A percentile compares a stretch with the other conserved stretches of the same genome.
phyloP scores from a whole-genome alignment of 2,113 vertebrate species.

The Myxocyprinus asiaticus region DNA sequence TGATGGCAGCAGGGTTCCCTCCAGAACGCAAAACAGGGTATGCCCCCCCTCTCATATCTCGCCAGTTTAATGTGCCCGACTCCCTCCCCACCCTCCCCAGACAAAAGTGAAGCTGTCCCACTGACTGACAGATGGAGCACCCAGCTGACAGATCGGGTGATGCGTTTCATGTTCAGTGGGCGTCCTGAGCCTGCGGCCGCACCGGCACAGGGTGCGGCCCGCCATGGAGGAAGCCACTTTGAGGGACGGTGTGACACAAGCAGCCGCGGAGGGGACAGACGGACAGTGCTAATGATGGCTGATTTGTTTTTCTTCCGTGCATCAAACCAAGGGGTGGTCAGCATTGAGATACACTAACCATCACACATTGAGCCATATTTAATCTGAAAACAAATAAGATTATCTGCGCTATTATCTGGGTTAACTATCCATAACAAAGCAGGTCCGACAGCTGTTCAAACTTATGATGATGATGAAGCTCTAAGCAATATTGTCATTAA shows the following conservation, averaged over 20 bases:
- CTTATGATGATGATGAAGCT: slow-evolving; percentile 2
- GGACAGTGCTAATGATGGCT: slow-evolving; percentile 67
- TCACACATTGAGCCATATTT: slow-evolving; percentile 38
- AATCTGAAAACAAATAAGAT: slow-evolving; percentile 31
- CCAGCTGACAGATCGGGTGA: slow-evolving; percentile 77
- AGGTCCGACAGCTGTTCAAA: slow-evolving; percentile 20
- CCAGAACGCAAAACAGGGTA: not conserved
- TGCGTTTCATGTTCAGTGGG: slow-evolving; percentile 77
- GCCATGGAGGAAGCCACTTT: slow-evolving; percentile 72
- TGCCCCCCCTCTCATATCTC: not conserved
- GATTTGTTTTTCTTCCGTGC: slow-evolving; percentile 31
- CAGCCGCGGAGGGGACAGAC: slow-evolving; percentile 68
- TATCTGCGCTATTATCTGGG: slow-evolving; percentile 2
- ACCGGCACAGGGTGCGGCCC: slow-evolving; percentile 67
- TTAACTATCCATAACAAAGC: slow-evolving; percentile 32
- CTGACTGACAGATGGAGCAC: slow-evolving; percentile 80
- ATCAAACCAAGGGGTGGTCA: slow-evolving; percentile 40
- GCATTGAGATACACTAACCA: slow-evolving; percentile 16
- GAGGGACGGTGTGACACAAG: slow-evolving; percentile 54
- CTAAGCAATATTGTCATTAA: slow-evolving; percentile 1
- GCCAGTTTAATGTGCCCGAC: no score
- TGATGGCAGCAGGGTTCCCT: not conserved
- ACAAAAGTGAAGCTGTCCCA: slow-evolving; percentile 77
- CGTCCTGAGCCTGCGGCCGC: slow-evolving; percentile 72
- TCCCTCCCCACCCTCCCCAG: slow-evolving; percentile 65